A percentile compares a stretch with the other conserved stretches of the same genome.
Evolutionary conservation across 2,113 vertebrate species (phyloP).

Genomic region (Taxidea taxus): DNA sequence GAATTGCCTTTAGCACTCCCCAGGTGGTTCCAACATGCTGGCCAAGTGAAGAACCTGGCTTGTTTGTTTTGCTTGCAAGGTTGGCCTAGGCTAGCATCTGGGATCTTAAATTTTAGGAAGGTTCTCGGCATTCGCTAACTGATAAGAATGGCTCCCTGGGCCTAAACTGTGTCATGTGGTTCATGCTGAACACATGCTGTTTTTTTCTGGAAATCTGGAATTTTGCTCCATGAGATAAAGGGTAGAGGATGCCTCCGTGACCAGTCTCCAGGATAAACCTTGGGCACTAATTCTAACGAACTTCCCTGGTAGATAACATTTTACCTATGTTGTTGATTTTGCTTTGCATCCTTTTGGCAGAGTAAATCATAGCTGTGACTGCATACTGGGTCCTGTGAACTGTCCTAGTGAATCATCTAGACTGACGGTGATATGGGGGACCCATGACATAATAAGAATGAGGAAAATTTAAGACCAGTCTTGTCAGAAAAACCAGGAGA

Average conservation of each 20-base stretch:
- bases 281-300: background rate
- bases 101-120: background rate
- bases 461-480: background rate
- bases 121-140: background rate
- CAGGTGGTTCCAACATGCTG: background rate
- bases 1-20: background rate
- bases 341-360: background rate
- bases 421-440: background rate
- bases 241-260: background rate
- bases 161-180: no score
- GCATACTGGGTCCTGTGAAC: background rate
- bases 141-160: background rate
- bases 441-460: background rate
- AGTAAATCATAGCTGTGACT: background rate
- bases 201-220: background rate
- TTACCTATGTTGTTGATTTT: background rate
- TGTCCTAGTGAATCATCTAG: background rate
- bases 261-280: background rate
- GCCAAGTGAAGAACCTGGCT: background rate
- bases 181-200: background rate
- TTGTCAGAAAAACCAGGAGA: background rate
- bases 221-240: background rate
- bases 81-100: background rate
- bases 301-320: background rate
- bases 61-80: no score